Base-by-base conservation (phyloP, 2,888 invertebrate genomes). In the Ophion slaviceki region DNA sequence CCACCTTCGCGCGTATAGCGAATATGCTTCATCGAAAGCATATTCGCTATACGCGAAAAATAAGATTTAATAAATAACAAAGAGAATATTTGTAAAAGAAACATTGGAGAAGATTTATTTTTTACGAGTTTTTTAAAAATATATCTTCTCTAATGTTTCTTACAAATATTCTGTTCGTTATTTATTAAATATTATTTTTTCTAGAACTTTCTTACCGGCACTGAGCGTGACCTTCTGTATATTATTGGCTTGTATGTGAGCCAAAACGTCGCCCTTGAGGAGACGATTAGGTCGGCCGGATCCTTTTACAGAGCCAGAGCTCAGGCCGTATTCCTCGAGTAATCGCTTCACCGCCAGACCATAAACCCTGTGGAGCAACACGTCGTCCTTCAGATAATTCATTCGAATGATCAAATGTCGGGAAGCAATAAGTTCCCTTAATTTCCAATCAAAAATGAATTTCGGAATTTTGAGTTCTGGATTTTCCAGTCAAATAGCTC, bases 331-430 rank as follows among this genome's bases (percentile, higher is more conserved):
- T 87, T 95, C 95, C 86, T 96, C 95, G 32, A 96, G 89, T 28
- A 96, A 92, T 88, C 95, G 94, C 82, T 95, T 94, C 0, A 96
- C 96, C 11, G 96, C 96, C 53, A 96, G 96, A 32, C 96, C 96
- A 83, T 94, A 93, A 70, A 93, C 92, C 87, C 93, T 94, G 76
- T 36, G 87, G 28, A 79, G 81, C 45, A 67, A 45, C 20, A 32
- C 76, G 75, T 53, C 11, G 77, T 67, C 59, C n/a, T 45, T 57
- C 4, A 67, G 8, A 61, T 6, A 24, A 61, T 24, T 64, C 20
- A 67, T 61, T 7, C 67, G 14, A 20, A 68, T 17, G 7, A 59
- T 59, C 59, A 2, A 62, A 67, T 40, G 17, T 8, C 40, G 17
- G 32, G 24, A 5, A 11, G 14, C 28, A 24, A 28, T 32, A 11